Base-by-base conservation (phyloP, 2,113 vertebrate species). In the Coregonus clupeaformis region DNA sequence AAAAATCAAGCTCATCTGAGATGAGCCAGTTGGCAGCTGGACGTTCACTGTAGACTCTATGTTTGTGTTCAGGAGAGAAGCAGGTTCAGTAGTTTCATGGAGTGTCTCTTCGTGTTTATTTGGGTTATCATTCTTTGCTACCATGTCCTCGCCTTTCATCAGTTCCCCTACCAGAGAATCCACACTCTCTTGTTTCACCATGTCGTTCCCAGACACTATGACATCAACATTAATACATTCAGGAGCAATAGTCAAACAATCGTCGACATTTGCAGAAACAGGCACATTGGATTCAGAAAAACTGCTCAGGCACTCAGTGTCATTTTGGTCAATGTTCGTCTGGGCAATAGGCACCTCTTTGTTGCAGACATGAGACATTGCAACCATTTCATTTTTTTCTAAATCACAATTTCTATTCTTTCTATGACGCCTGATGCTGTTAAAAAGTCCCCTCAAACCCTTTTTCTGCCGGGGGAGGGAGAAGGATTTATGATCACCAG, bases 381-480 rank as follows among this genome's bases (percentile, higher is more conserved):
- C 79, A 68, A 87, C 85, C 76, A 84, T 73, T 84, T 94, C 93
- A 0, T 80, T 75, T 83, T 92, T 95, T 75, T 94, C 95, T 4
- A 78, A 66, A 57, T 92, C 94, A 0, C 72, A 73, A 60, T 90
- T 90, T 86, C 94, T 96, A 85, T 88, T 94, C 88, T 96, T 96
- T 68, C 94, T 92, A 80, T 96, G 95, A 65, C 95, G 94, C 49
- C 94, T 94, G 71, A 99, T 96, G 90, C 97, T 99, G 84, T 91
- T 95, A 62, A 99, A 96, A 69, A 99, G 92, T 16, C 96, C 93
- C 72, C 93, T 95, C n/a, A 99, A 85, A n/a, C 97, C 95, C 81
- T 93, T 96, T 73, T 94, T 97, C 71, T 95, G 92, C 16, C 96
- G 92, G 0, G 93, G 85, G 1, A 93, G 89, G 57, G 93, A 93